Base-by-base conservation (phyloP, 2,888 invertebrate genomes). In the Macropis europaea region DNA sequence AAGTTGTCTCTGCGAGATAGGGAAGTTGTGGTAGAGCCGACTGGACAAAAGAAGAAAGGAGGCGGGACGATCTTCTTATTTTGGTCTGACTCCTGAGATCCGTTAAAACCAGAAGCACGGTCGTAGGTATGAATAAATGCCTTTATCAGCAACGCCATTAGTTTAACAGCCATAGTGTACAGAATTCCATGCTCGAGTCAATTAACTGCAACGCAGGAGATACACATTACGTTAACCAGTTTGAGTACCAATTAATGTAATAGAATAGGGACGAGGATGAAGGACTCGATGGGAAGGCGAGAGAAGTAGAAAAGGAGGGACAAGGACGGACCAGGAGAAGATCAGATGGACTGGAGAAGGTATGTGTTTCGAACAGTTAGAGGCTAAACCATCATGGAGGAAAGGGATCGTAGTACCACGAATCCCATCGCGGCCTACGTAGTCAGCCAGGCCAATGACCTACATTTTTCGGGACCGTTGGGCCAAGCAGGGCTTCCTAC, bases 391-490 rank as follows among this genome's bases (percentile, higher is more conserved):
- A 38, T 59, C 36, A 32, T 45, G 68, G 48, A 63, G 38, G 56
- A 73, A 61, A 64, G 57, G 61, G 61, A 59, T 48, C 63, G 47
- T 52, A 57, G 61, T 56, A 50, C 42, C 57, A 52, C 36, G 59
- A 48, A 61, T 61, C 72, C 73, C 70, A 62, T 62, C 68, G 61
- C 43, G 57, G 76, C 67, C 71, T 76, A 76, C 72, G 76, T 79
- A 79, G 76, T 77, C 81, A 77, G 82, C 72, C 84, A 77, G 82
- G 83, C 80, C 85, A 82, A 81, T 86, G 88, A 88, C 89, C 88
- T 77, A 87, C 79, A 88, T 89, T 86, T 89, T 88, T 87, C 68
- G 84, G 82, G 78, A 47, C 74, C 73, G 73, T 54, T 76, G 72
- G 76, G 68, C 69, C 75, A 67, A 68, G 45, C 68, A 76, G 50